These are phyloP conservation scores for Drosophila aldrichi DNA, from an alignment of 2,888 invertebrate genomes.

Conservation along the genomic window DNA sequence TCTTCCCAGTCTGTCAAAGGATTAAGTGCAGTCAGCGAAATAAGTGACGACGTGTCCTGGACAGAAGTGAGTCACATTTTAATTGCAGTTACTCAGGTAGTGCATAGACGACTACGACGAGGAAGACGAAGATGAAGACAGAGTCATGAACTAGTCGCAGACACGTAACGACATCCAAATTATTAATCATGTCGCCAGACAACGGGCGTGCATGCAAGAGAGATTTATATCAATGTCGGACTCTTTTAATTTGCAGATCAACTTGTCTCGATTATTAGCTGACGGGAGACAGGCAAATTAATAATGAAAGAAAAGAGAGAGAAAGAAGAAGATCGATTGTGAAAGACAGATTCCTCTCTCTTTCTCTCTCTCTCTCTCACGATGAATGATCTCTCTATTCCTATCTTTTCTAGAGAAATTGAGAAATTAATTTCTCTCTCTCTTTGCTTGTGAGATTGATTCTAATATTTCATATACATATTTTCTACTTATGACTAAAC, in stretches of 20 bases:
- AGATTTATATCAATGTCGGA: constrained; percentile 19
- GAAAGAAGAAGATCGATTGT: neutral
- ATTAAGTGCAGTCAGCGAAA: constrained; percentile 40
- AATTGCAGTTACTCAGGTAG: constrained; percentile 56
- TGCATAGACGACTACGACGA: neutral
- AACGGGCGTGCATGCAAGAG: neutral
- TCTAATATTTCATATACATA: too few species aligned
- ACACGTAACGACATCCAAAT: constrained; percentile 31
- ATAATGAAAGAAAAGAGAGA: neutral
- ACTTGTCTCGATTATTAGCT: constrained; percentile 6
- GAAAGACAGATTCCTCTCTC: neutral
- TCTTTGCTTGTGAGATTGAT: too few species aligned
- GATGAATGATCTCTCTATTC: too few species aligned
- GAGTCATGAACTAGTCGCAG: constrained; percentile 28
- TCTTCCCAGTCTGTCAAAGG: constrained; percentile 41
- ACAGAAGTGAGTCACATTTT: constrained; percentile 30
- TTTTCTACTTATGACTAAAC: neutral
- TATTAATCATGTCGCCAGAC: constrained; percentile 18
- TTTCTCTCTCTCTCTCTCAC: neutral
- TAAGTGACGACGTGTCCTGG: constrained; percentile 10
- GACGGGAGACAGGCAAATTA: neutral
- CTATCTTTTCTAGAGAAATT: too few species aligned
- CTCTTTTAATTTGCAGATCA: constrained; percentile 21
- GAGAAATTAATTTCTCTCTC: too few species aligned
- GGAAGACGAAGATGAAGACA: neutral